Evolutionary conservation across 2,797 vertebrate genomes (phyloP), one percentile per base, ranked within the genome.

Genomic region (Holocentrus rufus): DNA sequence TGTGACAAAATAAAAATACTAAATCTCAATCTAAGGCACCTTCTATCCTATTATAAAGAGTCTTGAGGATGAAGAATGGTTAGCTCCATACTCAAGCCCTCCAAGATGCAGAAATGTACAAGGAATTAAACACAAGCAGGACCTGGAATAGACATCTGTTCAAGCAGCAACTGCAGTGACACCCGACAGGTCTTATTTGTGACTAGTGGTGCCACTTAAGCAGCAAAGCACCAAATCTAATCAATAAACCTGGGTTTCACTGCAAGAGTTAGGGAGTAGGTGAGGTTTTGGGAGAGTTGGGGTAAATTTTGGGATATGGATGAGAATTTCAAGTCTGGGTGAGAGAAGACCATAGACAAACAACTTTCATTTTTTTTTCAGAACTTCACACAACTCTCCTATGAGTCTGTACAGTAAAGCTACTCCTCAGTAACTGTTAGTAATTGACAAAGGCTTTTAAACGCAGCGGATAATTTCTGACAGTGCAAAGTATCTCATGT

Each of bases 1-100:
- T 81, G 74, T 94, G 93, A 90, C 92, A 95, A 94, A 95, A 93
- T 93, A 91, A 92, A 91, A 89, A 94, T 72, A 89, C 84, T 87
- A 86, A 88, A 90, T 89, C 86, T 91, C 81, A 70, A 92, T 84
- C 95, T 95, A 97, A 97, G 95, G 95, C 95, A 96, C 94, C 90
- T 91, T 93, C 93, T 95, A 95, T 81, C 78, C 93, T 93, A 92
- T 90, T 85, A 88, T 78, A 87, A 88, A 91, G 76, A 68, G 79
- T 57, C 9, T 39, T 70, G 82, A 87, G 73, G 83, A 85, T 71
- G 47, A 67, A 74, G 68, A 86, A 82, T 73, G 64, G 67, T 83
- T 69, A 22, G 65, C 74, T 88, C 66, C 42, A 67, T 18, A 44
- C 46, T 72, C 39, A 67, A 89, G 79, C 77, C 82, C 77, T 72